A percentile compares a stretch with the other conserved stretches of the same genome.
Evolutionary conservation across 2,888 invertebrate species (phyloP).

Genomic region (Drosophila engyochracea): DNA sequence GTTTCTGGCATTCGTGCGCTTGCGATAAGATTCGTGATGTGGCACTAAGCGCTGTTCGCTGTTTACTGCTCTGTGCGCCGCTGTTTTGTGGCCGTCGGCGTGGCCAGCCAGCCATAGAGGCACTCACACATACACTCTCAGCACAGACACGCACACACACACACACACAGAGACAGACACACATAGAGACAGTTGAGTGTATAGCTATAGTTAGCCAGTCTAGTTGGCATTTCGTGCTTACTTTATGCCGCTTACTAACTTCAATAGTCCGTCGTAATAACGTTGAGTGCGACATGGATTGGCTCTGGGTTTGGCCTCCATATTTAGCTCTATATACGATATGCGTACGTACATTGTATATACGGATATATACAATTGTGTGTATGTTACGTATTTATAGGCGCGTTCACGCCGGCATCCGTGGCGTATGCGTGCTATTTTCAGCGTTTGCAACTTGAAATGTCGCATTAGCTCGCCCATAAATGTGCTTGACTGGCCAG

Average conservation of each 20-base stretch:
- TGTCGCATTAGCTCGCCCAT: constrained; percentile 62
- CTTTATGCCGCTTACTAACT: constrained; percentile 79
- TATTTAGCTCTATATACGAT: constrained; percentile 50
- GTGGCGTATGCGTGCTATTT: constrained; percentile 82
- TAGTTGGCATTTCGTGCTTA: constrained; percentile 80
- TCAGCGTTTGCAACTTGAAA: constrained; percentile 61
- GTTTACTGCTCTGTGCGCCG: constrained; percentile 77
- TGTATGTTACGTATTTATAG: constrained; percentile 51
- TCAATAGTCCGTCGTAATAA: constrained; percentile 52
- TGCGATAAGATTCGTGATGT: constrained; percentile 79
- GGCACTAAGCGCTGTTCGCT: constrained; percentile 81
- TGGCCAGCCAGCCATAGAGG: constrained; percentile 79
- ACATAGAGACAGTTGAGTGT: constrained; percentile 43
- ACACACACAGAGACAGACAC: constrained; percentile 7
- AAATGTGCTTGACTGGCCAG: constrained; percentile 26
- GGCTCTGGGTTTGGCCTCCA: constrained; percentile 54
- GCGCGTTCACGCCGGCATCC: constrained; percentile 61
- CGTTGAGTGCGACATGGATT: constrained; percentile 34
- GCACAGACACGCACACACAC: constrained; percentile 23
- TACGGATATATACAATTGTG: constrained; percentile 4
- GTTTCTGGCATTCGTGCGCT: constrained; percentile 66
- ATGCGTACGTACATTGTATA: constrained; percentile 6
- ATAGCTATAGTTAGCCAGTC: constrained; percentile 67
- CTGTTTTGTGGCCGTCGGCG: constrained; percentile 79
- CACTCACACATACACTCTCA: constrained; percentile 52